phyloP scores from a whole-genome alignment of 2,888 invertebrate species.

The Diadegma fenestrale region DNA sequence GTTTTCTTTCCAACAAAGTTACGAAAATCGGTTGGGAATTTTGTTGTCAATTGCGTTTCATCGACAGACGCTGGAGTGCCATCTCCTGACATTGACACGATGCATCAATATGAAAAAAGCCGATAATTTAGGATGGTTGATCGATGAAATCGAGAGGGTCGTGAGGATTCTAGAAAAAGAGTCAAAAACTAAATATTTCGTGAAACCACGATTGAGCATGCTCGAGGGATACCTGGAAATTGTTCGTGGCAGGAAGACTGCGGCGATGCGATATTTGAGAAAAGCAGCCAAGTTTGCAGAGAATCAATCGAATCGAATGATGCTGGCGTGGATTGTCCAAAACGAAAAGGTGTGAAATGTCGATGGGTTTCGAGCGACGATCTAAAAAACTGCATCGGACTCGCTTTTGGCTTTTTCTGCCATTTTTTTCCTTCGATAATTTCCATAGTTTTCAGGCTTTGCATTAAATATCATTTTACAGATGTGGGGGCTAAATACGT shows the following conservation, averaged over 20 bases:
- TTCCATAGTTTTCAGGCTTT: constrained; percentile 33
- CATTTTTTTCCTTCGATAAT: constrained; percentile 15
- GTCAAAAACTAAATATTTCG: constrained; percentile 47
- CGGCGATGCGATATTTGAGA: constrained; percentile 46
- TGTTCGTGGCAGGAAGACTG: constrained; percentile 57
- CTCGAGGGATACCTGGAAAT: constrained; percentile 72
- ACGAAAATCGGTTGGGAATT: no score
- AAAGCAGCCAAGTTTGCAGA: constrained; percentile 69
- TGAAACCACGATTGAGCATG: constrained; percentile 73
- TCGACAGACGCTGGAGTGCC: constrained; percentile 74
- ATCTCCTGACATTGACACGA: constrained; percentile 71
- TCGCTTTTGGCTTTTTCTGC: not conserved
- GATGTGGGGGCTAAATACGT: constrained; percentile 67
- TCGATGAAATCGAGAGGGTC: constrained; percentile 62
- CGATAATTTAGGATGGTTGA: constrained; percentile 56
- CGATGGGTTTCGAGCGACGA: not conserved
- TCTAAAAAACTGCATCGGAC: not conserved
- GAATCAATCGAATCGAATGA: constrained; percentile 70
- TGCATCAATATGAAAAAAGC: constrained; percentile 74
- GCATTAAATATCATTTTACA: constrained; percentile 36
- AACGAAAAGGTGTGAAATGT: constrained; percentile 72
- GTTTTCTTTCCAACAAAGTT: no score
- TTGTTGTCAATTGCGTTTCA: constrained; percentile 16
- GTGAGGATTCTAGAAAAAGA: constrained; percentile 54
- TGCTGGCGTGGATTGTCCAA: constrained; percentile 71